phyloP scores from a whole-genome alignment of 2,797 vertebrate species.

The Arremon aurantiirostris region DNA sequence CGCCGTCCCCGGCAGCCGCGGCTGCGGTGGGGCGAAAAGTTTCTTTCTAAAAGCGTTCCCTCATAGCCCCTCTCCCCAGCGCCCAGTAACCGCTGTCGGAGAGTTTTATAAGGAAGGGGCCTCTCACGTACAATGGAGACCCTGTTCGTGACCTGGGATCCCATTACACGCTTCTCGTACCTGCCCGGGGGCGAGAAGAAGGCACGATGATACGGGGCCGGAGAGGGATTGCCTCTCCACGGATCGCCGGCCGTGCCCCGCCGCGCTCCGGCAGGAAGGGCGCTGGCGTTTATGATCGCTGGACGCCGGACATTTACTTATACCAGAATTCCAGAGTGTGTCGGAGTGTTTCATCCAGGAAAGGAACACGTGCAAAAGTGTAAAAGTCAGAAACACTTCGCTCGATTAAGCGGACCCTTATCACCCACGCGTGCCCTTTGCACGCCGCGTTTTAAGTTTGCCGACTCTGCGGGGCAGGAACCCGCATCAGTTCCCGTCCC shows the following conservation, averaged over 20 bases:
- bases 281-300: neutral
- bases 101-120: constrained; percentile 21
- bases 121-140: constrained; percentile 18
- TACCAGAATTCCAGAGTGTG: neutral
- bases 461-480: neutral
- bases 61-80: neutral
- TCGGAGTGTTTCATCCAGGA: neutral
- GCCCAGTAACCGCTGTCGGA: neutral
- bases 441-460: neutral
- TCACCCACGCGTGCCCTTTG: neutral
- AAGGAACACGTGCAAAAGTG: neutral
- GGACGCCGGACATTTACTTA: neutral
- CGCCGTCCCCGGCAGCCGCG: neutral
- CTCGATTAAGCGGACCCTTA: neutral
- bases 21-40: neutral
- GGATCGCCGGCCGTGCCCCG: neutral
- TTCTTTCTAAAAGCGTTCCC: neutral
- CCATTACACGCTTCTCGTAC: constrained; percentile 12
- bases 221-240: neutral
- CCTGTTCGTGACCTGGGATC: constrained; percentile 25
- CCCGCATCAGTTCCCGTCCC: neutral
- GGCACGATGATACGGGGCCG: neutral
- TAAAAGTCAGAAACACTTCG: neutral
- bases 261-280: neutral
- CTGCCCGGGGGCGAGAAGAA: neutral